Evolutionary conservation across 2,113 vertebrate species (phyloP).

Genomic region (Gambusia affinis): DNA sequence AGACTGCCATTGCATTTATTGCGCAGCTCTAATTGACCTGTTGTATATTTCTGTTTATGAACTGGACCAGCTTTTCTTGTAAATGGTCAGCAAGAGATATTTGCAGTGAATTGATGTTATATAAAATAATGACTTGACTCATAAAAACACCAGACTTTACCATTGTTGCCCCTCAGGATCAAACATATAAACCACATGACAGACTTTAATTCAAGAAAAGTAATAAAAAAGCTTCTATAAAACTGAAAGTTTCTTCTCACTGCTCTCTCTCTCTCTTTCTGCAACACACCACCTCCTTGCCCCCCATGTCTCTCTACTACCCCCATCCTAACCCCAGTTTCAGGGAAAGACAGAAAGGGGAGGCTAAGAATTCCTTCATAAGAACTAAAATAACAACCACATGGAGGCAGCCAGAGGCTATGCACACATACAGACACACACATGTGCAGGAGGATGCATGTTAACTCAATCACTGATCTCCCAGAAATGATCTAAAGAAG

Average conservation of each 20-base stretch:
- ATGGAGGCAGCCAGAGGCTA: constrained; percentile 77
- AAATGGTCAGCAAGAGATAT: not conserved
- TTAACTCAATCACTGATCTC: constrained; percentile 64
- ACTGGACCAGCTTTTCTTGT: not conserved
- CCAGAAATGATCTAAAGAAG: constrained; percentile 48
- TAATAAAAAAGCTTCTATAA: constrained; percentile 44
- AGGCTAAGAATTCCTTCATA: constrained; percentile 81
- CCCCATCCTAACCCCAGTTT: constrained; percentile 56
- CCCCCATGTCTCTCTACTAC: constrained; percentile 43
- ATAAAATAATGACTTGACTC: not conserved
- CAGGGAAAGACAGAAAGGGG: constrained; percentile 59
- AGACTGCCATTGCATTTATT: no score
- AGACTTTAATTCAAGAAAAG: constrained; percentile 48
- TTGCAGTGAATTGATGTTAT: not conserved
- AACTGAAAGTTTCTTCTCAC: constrained; percentile 23
- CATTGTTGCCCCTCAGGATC: not conserved
- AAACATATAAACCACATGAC: constrained; percentile 39
- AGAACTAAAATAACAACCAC: constrained; percentile 85
- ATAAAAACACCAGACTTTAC: not conserved
- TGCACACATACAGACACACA: constrained; percentile 34
- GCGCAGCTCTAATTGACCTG: not conserved
- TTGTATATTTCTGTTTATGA: not conserved
- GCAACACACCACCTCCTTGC: constrained; percentile 28
- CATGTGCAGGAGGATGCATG: constrained; percentile 43
- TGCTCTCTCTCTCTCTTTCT: constrained; percentile 37